phyloP scores from a whole-genome alignment of 2,113 vertebrate species.

The Saguinus midas region DNA sequence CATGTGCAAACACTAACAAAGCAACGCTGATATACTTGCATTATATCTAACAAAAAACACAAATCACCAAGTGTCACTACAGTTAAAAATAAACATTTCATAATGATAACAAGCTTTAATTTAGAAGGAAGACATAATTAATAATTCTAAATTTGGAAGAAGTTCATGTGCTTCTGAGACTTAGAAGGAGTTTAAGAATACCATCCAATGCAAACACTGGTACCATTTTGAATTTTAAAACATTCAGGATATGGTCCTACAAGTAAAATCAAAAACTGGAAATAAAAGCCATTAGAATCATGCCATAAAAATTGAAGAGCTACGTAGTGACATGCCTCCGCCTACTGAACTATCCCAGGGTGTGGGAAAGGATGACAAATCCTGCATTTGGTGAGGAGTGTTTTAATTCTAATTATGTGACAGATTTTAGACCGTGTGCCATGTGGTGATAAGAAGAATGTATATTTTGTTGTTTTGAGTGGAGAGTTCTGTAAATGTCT shows the following conservation, averaged over 20 bases:
- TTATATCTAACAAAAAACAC: background rate
- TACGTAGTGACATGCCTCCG: accelerated
- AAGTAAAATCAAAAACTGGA: background rate
- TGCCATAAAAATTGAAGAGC: background rate
- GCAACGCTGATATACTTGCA: background rate
- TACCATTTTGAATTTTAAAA: background rate
- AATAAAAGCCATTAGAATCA: background rate
- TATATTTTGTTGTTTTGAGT: no score
- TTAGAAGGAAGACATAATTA: background rate
- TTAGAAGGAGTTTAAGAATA: background rate
- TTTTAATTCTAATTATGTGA: no score
- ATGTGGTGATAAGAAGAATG: no score
- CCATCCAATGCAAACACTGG: no score
- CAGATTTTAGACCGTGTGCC: no score
- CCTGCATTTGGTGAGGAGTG: no score
- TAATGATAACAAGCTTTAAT: background rate
- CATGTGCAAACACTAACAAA: background rate
- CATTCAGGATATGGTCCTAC: background rate
- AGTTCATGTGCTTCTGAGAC: background rate
- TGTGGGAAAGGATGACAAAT: background rate
- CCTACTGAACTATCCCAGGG: no score
- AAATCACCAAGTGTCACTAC: background rate
- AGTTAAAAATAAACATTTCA: background rate
- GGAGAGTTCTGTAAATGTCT: no score
- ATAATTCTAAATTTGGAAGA: constrained; percentile 11